Percentiles rank a stretch among this genome's conserved stretches.
Evolutionary conservation across 2,888 invertebrate species (phyloP).

Genomic region (Meta bourneti): DNA sequence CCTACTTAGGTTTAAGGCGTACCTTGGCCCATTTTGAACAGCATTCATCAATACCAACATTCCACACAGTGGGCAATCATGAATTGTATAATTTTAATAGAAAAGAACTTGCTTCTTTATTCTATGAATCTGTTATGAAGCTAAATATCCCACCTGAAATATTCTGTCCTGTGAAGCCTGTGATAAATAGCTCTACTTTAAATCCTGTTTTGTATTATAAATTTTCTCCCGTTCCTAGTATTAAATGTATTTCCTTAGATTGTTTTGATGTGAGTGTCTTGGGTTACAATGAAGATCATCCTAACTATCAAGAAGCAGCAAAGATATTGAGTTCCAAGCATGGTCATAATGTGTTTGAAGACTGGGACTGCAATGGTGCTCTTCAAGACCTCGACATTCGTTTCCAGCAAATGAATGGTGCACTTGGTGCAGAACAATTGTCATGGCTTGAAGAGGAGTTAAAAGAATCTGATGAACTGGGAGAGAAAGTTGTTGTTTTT

Average conservation of each 20-base stretch:
- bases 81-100: constrained; percentile 81
- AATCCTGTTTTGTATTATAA: constrained; percentile 79
- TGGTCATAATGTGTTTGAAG: constrained; percentile 79
- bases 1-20: constrained; percentile 78
- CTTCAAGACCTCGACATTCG: constrained; percentile 79
- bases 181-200: neutral
- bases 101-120: constrained; percentile 78
- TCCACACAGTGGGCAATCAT: constrained; percentile 81
- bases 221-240: constrained; percentile 78
- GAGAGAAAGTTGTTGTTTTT: constrained; percentile 80
- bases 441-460: constrained; percentile 80
- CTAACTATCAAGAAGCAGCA: constrained; percentile 78
- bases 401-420: constrained; percentile 81
- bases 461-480: constrained; percentile 78
- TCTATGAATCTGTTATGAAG: constrained; percentile 73
- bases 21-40: constrained; percentile 79
- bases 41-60: constrained; percentile 76
- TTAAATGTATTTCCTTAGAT: constrained; percentile 80
- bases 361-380: constrained; percentile 78
- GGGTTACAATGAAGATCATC: constrained; percentile 79
- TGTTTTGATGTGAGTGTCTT: constrained; percentile 80
- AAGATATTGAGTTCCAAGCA: constrained; percentile 79
- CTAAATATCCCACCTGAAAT: constrained; percentile 63
- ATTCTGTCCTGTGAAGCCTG: constrained; percentile 46
- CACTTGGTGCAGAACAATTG: constrained; percentile 80